Evolutionary conservation across 2,888 invertebrate species (phyloP).

Genomic region (Eulithis testata): DNA sequence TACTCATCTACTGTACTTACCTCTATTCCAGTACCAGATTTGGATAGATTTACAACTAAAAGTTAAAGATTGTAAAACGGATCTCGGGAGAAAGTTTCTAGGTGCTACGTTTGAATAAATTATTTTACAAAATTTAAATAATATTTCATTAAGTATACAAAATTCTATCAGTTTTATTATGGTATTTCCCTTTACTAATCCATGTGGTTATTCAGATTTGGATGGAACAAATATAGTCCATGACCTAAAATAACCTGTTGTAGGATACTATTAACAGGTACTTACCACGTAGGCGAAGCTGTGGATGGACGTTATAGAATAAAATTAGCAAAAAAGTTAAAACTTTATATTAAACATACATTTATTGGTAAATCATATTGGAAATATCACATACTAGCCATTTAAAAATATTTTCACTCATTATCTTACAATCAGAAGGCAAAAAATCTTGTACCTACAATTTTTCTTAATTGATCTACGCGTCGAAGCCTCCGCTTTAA

Average conservation of each 20-base stretch:
- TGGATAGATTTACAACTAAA: slow-evolving; percentile 31
- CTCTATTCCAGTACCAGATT: slow-evolving; percentile 19
- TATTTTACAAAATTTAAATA: slow-evolving; percentile 58
- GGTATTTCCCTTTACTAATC: no score
- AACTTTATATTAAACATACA: not conserved
- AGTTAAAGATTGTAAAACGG: slow-evolving; percentile 58
- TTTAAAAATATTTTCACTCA: slow-evolving; percentile 31
- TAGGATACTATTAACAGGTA: no score
- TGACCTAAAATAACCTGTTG: no score
- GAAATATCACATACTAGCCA: slow-evolving; percentile 29
- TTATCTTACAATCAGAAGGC: not conserved
- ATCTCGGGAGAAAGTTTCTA: slow-evolving; percentile 74
- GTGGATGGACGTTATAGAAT: not conserved
- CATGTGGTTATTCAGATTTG: no score
- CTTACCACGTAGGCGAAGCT: no score
- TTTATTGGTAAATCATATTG: slow-evolving; percentile 14
- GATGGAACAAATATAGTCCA: no score
- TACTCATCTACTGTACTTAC: slow-evolving; percentile 5
- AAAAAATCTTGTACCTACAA: not conserved
- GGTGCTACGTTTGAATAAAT: slow-evolving; percentile 78
- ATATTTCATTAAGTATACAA: slow-evolving; percentile 25
- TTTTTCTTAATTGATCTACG: no score
- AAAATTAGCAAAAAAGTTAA: slow-evolving; percentile 9
- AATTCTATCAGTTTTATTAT: not conserved
- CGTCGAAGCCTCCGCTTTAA: no score